A percentile compares a stretch with the other conserved stretches of the same genome.
These are phyloP conservation scores for Synanthedon tipuliformis DNA, from an alignment of 2,888 invertebrate species.

Conservation along the genomic window DNA sequence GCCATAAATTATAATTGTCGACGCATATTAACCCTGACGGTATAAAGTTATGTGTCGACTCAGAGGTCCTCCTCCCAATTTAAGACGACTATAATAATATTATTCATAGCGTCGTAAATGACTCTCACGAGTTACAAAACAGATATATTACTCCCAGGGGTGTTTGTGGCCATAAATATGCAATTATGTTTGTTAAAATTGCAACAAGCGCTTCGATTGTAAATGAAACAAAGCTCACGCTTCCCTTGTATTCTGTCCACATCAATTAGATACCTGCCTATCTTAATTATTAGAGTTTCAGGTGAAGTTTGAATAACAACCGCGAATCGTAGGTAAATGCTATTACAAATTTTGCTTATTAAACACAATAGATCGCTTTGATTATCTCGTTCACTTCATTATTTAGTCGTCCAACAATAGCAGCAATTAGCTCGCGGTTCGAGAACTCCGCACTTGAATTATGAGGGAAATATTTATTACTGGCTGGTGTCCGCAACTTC, in stretches of 20 bases:
- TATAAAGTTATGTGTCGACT: background rate
- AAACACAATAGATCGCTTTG: conserved; percentile 9
- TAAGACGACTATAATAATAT: background rate
- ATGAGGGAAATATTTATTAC: too few relatives aligned
- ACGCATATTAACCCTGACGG: background rate
- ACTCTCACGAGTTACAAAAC: background rate
- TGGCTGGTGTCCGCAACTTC: too few relatives aligned
- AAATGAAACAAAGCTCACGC: too few relatives aligned
- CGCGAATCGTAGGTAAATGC: conserved; percentile 1
- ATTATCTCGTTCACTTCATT: conserved; percentile 24
- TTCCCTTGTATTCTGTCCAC: background rate
- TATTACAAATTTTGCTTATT: background rate
- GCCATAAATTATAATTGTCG: background rate
- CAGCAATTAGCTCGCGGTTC: conserved; percentile 17
- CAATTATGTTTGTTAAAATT: conserved; percentile 19
- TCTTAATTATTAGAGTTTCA: conserved; percentile 1
- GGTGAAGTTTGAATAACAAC: conserved; percentile 1
- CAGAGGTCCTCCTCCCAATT: background rate
- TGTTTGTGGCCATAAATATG: conserved; percentile 38
- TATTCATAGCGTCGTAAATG: background rate
- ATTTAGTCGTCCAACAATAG: conserved; percentile 20
- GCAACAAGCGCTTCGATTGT: background rate
- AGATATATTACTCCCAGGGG: conserved; percentile 15
- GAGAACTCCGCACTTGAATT: conserved; percentile 2
- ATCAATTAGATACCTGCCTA: background rate